Evolutionary conservation across 1,140 invertebrate genomes (phyloP), one percentile per base, ranked within the genome.

Genomic region (Camponotus pennsylvanicus): DNA sequence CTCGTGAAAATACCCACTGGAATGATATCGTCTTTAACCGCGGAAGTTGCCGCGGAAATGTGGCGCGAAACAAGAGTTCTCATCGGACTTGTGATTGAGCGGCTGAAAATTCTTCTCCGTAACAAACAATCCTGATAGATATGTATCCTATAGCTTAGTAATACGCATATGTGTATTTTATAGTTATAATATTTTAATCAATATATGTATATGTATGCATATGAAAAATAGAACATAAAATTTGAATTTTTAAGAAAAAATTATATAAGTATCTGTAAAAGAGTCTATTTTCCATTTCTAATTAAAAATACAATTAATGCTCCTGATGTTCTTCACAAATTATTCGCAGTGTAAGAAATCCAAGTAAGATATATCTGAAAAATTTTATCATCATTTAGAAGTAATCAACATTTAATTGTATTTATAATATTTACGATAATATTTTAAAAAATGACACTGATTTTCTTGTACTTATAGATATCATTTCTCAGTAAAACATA

Each of bases 1-100:
- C 66, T 69, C 79, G 61, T 75, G 67, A 79, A 86, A 88, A 79
- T 71, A 86, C 27, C 67, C 57, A n/a, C 15, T 37, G 55, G 82
- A 40, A 66, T 63, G 55, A 57, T 21, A 37, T 3, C 21, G 40
- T 21, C 21, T 57, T 77, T 66, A 59, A 37, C 66, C 6, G 18
- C 55, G 11, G 8, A 82, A 73, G 57, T 83, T 75, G 59, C 7
- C 55, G 37, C 27, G 27, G 1, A 83, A 75, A 83, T 49, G 13
- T n/a, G 13, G 15, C 18, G 15, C 40, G 27, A 75, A 83, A 83
- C 69, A 83, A 40, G 45, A 49, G 15, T 32, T 11, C 18, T 18
- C 9, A 4, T 73, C 11, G 13, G 1, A 40, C 13, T 80, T 18
- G 8, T 49, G 27, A 75, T 83, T 83, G n/a, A 75, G 2, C 18